Evolutionary conservation across 2,113 vertebrate genomes (phyloP), one percentile per base, ranked within the genome.

Genomic region (Uria aalge): DNA sequence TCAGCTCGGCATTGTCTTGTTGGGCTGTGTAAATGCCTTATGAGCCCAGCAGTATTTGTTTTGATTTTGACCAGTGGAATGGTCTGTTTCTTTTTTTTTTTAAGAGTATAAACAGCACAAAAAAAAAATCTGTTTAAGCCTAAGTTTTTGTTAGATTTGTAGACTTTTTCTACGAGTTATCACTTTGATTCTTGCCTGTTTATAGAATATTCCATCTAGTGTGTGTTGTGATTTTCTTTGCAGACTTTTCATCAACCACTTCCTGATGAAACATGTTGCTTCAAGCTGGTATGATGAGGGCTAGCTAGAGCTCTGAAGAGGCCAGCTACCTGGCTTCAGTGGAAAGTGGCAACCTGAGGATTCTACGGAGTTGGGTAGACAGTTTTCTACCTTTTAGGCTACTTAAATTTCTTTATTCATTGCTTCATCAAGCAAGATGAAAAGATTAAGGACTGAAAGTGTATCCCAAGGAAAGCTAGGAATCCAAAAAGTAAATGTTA

Each of bases 1-100:
- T 97, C 87, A 89, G 81, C 90, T 97, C 10, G 2, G 43, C 78
- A 69, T 86, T 94, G 86, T 89, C 69, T 18, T 94, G 71, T 72
- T 74, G 76, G 45, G 15, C 74, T 85, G 48, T 45, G 32, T 90
- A 79, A 95, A 80, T 94, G 24, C 74, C 91, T 92, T 88, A 41
- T 0, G 9, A 95, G 40, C 30, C 52, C 38, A 62, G 15, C 3
- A 3, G n/a, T 41, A n/a, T 23, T 83, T 30, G 22, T 57, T 68
- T 96, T 80, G 47, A 2, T 96, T 93, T 93, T 92, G 41, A 64
- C 24, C 9, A 66, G 11, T 76, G 8, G 29, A 94, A 71, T 52
- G 62, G n/a, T 45, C 45, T 73, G 36, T 76, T 94, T 75, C 26
- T 26, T 9, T 63, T 55, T 43, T 64, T 75, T 57, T 90, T 55